phyloP scores from a whole-genome alignment of 2,113 vertebrate genomes.

The Hippolais icterina region DNA sequence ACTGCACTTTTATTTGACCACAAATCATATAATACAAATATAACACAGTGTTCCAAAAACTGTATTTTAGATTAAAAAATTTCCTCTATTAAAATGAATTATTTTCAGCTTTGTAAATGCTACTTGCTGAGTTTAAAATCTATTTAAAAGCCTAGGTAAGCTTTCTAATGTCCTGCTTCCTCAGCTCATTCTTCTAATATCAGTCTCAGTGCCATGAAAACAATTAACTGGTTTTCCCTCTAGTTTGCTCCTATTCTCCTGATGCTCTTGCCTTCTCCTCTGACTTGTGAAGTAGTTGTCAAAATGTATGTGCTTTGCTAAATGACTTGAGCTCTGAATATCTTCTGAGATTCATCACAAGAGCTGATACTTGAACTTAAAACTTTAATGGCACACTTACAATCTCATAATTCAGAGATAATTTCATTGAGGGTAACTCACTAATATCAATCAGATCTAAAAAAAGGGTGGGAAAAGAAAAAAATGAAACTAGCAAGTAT shows the following conservation, averaged over 20 bases:
- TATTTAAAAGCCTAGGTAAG: background rate
- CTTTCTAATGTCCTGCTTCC: background rate
- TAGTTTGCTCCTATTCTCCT: background rate
- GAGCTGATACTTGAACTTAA: slow-evolving; percentile 49
- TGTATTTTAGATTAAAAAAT: background rate
- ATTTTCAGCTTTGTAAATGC: background rate
- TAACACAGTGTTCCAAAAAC: background rate
- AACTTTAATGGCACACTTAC: slow-evolving; percentile 10
- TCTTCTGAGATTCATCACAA: slow-evolving; percentile 12
- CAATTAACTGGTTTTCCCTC: background rate
- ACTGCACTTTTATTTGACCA: background rate
- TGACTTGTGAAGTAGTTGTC: background rate
- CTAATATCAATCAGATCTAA: background rate
- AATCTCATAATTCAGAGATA: slow-evolving; percentile 4
- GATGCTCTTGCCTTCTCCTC: background rate
- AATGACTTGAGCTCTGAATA: slow-evolving; percentile 10
- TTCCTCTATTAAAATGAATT: background rate
- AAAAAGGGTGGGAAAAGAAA: background rate
- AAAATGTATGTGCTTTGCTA: slow-evolving; percentile 18
- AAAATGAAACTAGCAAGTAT: background rate
- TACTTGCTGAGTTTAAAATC: background rate
- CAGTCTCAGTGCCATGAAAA: background rate
- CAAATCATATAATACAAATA: background rate
- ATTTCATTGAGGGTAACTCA: background rate
- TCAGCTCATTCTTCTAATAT: background rate